Evolutionary conservation across 2,888 invertebrate species (phyloP), one percentile per base, ranked within the genome.

Genomic region (Strigamia transsilvanica): DNA sequence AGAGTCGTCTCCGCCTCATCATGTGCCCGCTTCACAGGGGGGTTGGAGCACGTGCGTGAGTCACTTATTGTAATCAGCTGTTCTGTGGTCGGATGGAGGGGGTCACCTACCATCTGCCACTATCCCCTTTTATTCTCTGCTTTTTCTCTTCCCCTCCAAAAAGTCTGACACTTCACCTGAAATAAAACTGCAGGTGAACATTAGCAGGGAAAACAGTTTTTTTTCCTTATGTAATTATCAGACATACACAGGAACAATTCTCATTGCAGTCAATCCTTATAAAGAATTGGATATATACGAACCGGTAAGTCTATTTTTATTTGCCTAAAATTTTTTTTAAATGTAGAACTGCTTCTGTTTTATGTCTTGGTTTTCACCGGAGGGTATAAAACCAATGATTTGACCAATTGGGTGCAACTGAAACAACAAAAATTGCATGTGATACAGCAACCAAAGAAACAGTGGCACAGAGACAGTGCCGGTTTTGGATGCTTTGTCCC

Each of bases 241-340:
- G 96, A 97, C 96, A 83, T 96, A 96, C 89, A 95, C 96, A 82
- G 96, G 96, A 85, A 94, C 95, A 83, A 96, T 97, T 89, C 90
- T 97, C 87, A 94, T 96, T 86, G 96, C 96, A 86, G 96, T 97
- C 85, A 97, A 97, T 90, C 97, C 97, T 4, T 97, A 97, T 90
- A 96, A 96, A 90, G 93, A 94, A 87, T 91, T 97, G 86, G 93
- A 94, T 89, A 94, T 94, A 88, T 97, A 96, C 89, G 93, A 93
- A 85, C 91, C 93, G 91, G 96, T 95, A 90, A 94, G 93, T 91
- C 85, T 38, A 66, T 5, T 18, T 38, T 23, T 79, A n/a, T 41
- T 78, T 78, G 7, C 27, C 27, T 27, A 27, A 27, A n/a, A n/a
- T n/a, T n/a, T n/a, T n/a, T n/a, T n/a, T n/a, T n/a, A n/a, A n/a